Conservation (phyloP, 2,888 invertebrate genomes). For the Synanthedon andrenaeformis region DNA sequence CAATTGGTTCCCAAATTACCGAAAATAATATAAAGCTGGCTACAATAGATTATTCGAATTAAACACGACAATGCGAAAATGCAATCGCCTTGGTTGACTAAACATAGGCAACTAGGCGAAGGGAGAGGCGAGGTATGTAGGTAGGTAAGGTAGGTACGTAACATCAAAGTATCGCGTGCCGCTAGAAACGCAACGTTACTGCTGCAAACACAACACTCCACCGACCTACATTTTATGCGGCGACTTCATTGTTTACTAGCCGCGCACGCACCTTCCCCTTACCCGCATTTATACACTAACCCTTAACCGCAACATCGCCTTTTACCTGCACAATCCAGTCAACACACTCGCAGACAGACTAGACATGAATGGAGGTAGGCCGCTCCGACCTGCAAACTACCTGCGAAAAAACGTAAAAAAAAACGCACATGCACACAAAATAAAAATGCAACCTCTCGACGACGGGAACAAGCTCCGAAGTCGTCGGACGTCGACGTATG, state of each 20-base stretch:
- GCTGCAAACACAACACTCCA: slow-evolving; percentile 34
- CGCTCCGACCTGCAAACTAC: slow-evolving; percentile 34
- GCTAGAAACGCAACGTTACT: slow-evolving; percentile 28
- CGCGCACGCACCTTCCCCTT: slow-evolving; percentile 45
- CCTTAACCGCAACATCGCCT: neutral
- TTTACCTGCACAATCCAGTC: neutral
- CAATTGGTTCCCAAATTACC: too few species aligned
- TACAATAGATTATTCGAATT: too few species aligned
- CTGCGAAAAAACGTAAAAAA: slow-evolving; percentile 58
- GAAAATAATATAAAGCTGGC: too few species aligned
- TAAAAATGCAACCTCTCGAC: slow-evolving; percentile 57
- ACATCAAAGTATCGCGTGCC: slow-evolving; percentile 45
- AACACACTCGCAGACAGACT: slow-evolving; percentile 6
- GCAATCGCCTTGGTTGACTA: slow-evolving; percentile 30
- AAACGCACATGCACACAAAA: slow-evolving; percentile 48
- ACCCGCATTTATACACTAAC: slow-evolving; percentile 1
- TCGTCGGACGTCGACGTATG: slow-evolving; percentile 44
- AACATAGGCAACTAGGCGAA: slow-evolving; percentile 14
- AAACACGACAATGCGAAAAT: slow-evolving; percentile 29
- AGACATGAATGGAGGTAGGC: slow-evolving; percentile 31
- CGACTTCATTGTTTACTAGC: slow-evolving; percentile 53
- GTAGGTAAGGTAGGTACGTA: too few species aligned
- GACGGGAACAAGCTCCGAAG: slow-evolving; percentile 47
- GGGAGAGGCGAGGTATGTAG: slow-evolving; percentile 29
- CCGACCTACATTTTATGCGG: slow-evolving; percentile 69